phyloP scores from a whole-genome alignment of 2,797 vertebrate species.

The Acrossocheilus fasciatus region DNA sequence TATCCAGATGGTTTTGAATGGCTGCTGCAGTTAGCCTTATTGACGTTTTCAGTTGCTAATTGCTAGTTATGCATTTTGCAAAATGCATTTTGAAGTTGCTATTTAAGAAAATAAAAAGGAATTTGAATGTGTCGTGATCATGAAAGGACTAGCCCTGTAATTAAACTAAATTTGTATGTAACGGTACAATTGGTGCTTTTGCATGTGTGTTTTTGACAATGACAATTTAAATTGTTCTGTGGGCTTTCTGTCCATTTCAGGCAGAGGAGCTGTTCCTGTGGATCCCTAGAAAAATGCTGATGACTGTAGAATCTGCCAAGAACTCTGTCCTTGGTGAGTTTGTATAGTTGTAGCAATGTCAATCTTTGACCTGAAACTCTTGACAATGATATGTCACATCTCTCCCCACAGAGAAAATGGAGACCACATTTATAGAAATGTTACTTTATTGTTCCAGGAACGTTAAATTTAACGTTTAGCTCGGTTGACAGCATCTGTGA shows the following conservation, averaged over 20 bases:
- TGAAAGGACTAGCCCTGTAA: not conserved
- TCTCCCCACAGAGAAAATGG: not conserved
- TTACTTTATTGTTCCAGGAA: not conserved
- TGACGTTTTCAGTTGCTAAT: constrained; percentile 26
- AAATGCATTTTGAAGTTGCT: not conserved
- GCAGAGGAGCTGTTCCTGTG: constrained; percentile 97
- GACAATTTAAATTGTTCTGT: not conserved
- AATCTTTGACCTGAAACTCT: not conserved
- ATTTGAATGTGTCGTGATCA: not conserved
- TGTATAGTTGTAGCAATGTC: not conserved
- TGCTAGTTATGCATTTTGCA: not conserved
- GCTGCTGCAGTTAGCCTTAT: not conserved
- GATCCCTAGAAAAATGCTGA: constrained; percentile 95
- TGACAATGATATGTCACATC: not conserved
- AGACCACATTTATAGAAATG: not conserved
- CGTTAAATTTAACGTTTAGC: not conserved
- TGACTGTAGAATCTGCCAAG: constrained; percentile 97
- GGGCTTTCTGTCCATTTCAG: constrained; percentile 68
- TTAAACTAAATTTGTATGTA: not conserved
- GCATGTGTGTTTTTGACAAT: not conserved
- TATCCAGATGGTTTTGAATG: constrained; percentile 10
- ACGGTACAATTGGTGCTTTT: not conserved
- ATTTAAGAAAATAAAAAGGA: not conserved
- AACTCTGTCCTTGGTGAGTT: constrained; percentile 91
- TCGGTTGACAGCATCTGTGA: not conserved